A percentile compares a stretch with the other conserved stretches of the same genome.
phyloP scores from a whole-genome alignment of 2,888 invertebrate species.

The Tenthredo notha region DNA sequence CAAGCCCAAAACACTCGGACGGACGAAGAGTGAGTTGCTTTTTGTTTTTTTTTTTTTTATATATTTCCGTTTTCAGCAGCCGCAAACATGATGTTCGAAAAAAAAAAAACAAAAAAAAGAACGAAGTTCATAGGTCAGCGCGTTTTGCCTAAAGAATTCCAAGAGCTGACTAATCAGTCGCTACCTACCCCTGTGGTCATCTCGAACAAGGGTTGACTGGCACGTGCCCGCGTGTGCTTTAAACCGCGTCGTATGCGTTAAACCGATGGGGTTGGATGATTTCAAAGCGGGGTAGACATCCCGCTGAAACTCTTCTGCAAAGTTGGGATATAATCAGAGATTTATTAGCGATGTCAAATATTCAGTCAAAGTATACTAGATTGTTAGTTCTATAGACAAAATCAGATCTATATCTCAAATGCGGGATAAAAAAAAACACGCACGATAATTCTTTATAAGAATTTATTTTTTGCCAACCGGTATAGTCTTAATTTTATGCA shows the following conservation, averaged over 20 bases:
- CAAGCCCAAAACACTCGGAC: constrained; percentile 76
- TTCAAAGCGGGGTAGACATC: neutral
- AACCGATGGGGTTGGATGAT: neutral
- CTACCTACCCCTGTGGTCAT: neutral
- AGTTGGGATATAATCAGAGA: neutral
- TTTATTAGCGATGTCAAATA: neutral
- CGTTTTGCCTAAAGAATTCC: neutral
- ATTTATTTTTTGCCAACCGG: no score
- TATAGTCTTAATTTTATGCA: no score
- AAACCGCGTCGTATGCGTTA: neutral
- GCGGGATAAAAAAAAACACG: no score
- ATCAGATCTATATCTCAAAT: neutral
- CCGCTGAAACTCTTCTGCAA: neutral
- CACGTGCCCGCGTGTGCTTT: constrained; percentile 28
- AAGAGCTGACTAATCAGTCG: neutral
- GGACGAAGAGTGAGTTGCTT: constrained; percentile 74
- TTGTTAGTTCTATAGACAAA: neutral
- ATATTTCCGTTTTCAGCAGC: neutral
- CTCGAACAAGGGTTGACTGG: neutral
- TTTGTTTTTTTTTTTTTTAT: neutral
- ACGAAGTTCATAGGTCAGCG: neutral
- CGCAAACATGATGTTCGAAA: no score
- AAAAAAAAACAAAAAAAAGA: neutral
- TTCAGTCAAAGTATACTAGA: neutral
- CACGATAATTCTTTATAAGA: no score